Conservation (phyloP, 2,113 vertebrate species). For the Dunckerocampus dactyliophorus region DNA sequence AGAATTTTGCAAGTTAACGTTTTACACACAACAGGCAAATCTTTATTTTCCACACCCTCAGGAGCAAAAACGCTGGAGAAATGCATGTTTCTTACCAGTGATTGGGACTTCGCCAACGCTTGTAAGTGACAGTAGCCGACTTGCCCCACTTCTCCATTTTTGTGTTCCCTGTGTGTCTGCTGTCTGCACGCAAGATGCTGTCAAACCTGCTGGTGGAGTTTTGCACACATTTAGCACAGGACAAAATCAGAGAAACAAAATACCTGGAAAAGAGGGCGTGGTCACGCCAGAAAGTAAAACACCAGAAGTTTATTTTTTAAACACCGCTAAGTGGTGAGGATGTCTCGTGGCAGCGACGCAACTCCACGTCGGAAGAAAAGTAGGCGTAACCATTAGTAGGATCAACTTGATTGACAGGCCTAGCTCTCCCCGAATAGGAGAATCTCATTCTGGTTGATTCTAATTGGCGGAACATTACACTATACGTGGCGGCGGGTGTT, state of each 20-base stretch:
- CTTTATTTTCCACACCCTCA: not conserved
- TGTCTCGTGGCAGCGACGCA: no score
- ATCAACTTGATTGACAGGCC: no score
- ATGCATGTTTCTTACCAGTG: conserved; percentile 24
- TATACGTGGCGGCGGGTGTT: no score
- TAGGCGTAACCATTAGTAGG: no score
- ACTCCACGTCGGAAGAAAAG: no score
- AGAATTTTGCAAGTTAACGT: no score
- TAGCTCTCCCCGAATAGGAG: no score
- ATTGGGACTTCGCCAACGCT: conserved; percentile 36
- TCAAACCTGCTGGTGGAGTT: conserved; percentile 27
- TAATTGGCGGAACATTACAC: no score
- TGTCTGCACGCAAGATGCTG: not conserved
- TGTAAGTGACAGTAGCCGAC: conserved; percentile 18
- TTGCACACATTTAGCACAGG: conserved; percentile 5
- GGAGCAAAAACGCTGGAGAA: not conserved
- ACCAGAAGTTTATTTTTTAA: no score
- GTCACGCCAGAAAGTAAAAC: not conserved
- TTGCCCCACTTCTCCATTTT: conserved; percentile 30
- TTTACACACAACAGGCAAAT: not conserved
- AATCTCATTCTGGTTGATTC: no score
- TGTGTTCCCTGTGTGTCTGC: no score
- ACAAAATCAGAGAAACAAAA: conserved; percentile 18
- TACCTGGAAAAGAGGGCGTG: conserved; percentile 17
- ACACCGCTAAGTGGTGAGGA: no score